Evolutionary conservation across 2,113 vertebrate species (phyloP), one percentile per base, ranked within the genome.

Genomic region (Manacus vitellinus): DNA sequence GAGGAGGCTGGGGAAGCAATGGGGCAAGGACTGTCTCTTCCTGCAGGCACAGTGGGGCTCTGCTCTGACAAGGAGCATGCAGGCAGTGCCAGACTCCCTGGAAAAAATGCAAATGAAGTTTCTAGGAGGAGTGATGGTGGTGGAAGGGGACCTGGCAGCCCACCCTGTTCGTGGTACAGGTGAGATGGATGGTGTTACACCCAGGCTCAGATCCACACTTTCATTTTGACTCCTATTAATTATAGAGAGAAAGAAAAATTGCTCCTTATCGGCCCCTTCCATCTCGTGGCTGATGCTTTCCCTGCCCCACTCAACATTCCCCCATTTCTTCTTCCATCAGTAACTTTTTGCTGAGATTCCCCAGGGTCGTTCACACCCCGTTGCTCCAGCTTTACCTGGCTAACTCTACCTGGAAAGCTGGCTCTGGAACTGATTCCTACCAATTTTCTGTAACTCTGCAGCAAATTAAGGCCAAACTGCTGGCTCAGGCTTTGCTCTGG

Each of bases 381-480:
- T 22, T 2, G 0, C 31, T 12, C 10, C 0, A 0, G 7, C 47
- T 76, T 79, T 41, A 76, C 56, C 14, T 2, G 10, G 19, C 68
- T 39, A 83, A 35, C 5, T 8, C 12, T 23, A n/a, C 7, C 41
- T 31, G 37, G 28, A 62, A 70, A 85, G 5, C 41, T 1, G 4
- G 5, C 31, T 6, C 27, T 25, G 24, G 62, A 59, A 61, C 18
- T 1, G 4, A 12, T 47, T 70, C 28, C n/a, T 85, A 43, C 27
- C 44, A 7, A 4, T 63, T 70, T 61, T 25, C 49, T 56, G 8
- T 9, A 28, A 17, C 27, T 52, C 35, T 14, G 4, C 41, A 31
- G 24, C 10, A 73, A 81, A 58, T 3, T 0, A 3, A 25, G 28
- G 44, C 44, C 52, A 77, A 78, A 59, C 4, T 0, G 0, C 1